These are phyloP conservation scores for Brachionus manjavacas DNA, from an alignment of 1,140 invertebrate species.

Conservation along the genomic window DNA sequence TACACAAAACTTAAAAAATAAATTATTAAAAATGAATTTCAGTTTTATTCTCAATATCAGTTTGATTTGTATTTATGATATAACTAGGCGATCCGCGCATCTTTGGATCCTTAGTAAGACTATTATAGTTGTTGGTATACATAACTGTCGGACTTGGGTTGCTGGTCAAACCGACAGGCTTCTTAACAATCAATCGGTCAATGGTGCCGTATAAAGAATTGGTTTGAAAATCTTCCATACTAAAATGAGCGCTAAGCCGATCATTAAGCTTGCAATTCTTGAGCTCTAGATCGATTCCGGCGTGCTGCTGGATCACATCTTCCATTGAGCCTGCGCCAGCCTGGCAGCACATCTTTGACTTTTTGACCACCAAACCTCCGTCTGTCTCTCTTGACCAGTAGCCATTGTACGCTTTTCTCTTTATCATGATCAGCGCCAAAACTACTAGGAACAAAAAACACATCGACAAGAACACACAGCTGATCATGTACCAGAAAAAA, in stretches of 20 bases:
- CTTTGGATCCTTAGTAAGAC: conserved; percentile 29
- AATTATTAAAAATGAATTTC: conserved; percentile 38
- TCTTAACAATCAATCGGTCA: conserved; percentile 35
- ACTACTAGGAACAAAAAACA: neutral
- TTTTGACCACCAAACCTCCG: neutral
- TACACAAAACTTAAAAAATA: neutral
- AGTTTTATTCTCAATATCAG: neutral
- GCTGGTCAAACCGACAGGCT: neutral
- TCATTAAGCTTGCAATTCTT: conserved; percentile 14
- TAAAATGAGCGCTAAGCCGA: neutral
- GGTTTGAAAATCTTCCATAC: neutral
- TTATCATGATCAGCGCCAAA: neutral
- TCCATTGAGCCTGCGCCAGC: neutral
- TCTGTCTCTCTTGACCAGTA: conserved; percentile 37
- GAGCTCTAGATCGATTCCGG: neutral
- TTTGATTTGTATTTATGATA: neutral
- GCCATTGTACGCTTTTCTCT: conserved; percentile 1
- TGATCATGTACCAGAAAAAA: conserved; percentile 11
- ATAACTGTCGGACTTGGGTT: neutral
- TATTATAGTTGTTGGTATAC: conserved; percentile 42
- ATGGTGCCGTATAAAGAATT: conserved; percentile 36
- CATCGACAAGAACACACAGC: neutral
- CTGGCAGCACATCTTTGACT: conserved; percentile 28
- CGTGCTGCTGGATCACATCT: neutral
- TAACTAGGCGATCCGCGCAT: neutral